These are phyloP conservation scores for Eciton burchellii DNA, from an alignment of 1,140 invertebrate species.

Conservation along the genomic window DNA sequence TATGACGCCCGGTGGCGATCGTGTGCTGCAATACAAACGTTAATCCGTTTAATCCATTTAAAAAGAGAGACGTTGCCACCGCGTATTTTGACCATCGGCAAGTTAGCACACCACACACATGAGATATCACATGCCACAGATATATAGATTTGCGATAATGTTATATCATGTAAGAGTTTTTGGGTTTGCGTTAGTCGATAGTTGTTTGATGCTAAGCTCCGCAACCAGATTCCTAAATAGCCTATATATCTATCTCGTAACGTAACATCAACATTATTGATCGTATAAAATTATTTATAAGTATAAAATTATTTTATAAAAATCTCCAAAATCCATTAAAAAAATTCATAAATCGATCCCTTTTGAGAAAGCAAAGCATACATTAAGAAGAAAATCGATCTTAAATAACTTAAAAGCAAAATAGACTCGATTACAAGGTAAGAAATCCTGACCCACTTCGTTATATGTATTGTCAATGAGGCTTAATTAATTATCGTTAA, in stretches of 20 bases:
- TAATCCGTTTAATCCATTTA: neutral
- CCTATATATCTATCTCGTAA: neutral
- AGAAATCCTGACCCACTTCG: neutral
- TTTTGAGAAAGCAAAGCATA: conserved; percentile 5
- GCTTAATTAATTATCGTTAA: conserved; percentile 36
- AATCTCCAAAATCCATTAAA: neutral
- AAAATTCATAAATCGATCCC: neutral
- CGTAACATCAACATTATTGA: neutral
- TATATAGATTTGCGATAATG: conserved; percentile 33
- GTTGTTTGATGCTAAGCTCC: conserved; percentile 47
- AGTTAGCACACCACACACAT: conserved; percentile 3
- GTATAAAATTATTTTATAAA: conserved; percentile 5
- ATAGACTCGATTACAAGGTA: neutral
- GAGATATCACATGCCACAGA: conserved; percentile 16
- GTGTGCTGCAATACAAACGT: conserved; percentile 79
- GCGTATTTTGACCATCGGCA: neutral
- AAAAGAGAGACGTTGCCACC: neutral
- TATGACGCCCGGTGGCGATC: conserved; percentile 82
- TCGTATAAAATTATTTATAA: neutral
- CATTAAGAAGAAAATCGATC: neutral
- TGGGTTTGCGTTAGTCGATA: conserved; percentile 45
- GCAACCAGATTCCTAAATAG: conserved; percentile 20
- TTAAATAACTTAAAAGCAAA: neutral
- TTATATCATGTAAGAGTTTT: conserved; percentile 24
- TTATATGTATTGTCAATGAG: conserved; percentile 13